Conservation (phyloP, 2,797 vertebrate species). For the Rhinophrynus dorsalis region DNA sequence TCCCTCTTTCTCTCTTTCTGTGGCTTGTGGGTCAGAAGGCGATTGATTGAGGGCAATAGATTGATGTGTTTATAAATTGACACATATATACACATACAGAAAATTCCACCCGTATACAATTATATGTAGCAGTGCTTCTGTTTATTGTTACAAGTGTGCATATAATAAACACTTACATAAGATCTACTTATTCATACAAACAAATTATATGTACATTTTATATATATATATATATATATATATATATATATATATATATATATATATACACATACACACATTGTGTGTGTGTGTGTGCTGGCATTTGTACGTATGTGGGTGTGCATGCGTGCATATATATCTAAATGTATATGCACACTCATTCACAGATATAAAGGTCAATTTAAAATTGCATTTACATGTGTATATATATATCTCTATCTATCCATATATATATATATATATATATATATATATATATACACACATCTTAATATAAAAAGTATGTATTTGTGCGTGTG, state of each 20-base stretch:
- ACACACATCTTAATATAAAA: not conserved
- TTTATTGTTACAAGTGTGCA: not conserved
- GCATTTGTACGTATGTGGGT: too few relatives aligned
- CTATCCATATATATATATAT: not conserved
- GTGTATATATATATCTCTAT: not conserved
- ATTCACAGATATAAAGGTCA: not conserved
- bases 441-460: not conserved
- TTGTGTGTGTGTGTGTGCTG: too few relatives aligned
- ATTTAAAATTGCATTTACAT: too few relatives aligned
- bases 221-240: not conserved
- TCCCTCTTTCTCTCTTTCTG: conserved; percentile 52
- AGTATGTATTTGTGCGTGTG: not conserved
- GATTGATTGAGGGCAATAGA: conserved; percentile 42
- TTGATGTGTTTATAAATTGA: conserved; percentile 38
- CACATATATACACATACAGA: conserved; percentile 13
- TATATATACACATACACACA: too few relatives aligned
- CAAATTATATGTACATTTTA: not conserved
- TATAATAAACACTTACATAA: not conserved
- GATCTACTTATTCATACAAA: too few relatives aligned
- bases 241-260: not conserved
- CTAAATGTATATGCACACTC: not conserved
- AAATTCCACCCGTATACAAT: conserved; percentile 30
- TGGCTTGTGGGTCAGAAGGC: conserved; percentile 49
- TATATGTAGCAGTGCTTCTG: conserved; percentile 6
- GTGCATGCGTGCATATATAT: not conserved